Percentiles rank a stretch among this genome's conserved stretches.
These are phyloP conservation scores for Hemaris fuciformis DNA, from an alignment of 2,888 invertebrate species.

Conservation along the genomic window DNA sequence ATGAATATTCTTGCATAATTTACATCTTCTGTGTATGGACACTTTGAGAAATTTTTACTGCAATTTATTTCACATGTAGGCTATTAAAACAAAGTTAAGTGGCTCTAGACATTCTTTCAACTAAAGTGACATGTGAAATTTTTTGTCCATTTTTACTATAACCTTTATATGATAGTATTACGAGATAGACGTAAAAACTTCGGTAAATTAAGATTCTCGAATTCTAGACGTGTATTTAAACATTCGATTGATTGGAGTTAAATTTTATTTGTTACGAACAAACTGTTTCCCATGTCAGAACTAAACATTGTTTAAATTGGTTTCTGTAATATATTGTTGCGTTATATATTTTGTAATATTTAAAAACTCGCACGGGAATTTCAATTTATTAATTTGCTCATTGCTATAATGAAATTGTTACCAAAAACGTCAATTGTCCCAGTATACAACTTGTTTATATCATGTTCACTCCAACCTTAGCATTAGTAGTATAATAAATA, in stretches of 20 bases:
- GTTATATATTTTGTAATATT: constrained; percentile 30
- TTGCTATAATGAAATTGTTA: constrained; percentile 54
- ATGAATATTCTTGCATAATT: neutral
- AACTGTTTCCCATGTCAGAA: constrained; percentile 15
- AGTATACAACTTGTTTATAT: constrained; percentile 46
- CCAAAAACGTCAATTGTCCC: constrained; percentile 68
- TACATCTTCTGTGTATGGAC: neutral
- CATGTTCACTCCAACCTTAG: constrained; percentile 70
- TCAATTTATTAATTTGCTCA: constrained; percentile 17
- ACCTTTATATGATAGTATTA: constrained; percentile 47
- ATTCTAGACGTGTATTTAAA: constrained; percentile 33
- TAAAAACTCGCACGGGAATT: neutral
- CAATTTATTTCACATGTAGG: constrained; percentile 43
- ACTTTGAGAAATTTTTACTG: neutral
- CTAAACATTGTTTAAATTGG: constrained; percentile 22
- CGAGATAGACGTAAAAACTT: constrained; percentile 41
- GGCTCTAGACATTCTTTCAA: constrained; percentile 72
- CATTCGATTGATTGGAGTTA: constrained; percentile 42
- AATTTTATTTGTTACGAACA: neutral
- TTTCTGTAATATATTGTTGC: constrained; percentile 41
- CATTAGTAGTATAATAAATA: constrained; percentile 73
- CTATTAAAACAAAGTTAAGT: constrained; percentile 45
- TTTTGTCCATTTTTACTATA: constrained; percentile 58
- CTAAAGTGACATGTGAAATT: constrained; percentile 51
- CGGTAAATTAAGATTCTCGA: constrained; percentile 36